These are phyloP conservation scores for Pyrgilauda ruficollis DNA, from an alignment of 2,113 vertebrate genomes.

Conservation along the genomic window DNA sequence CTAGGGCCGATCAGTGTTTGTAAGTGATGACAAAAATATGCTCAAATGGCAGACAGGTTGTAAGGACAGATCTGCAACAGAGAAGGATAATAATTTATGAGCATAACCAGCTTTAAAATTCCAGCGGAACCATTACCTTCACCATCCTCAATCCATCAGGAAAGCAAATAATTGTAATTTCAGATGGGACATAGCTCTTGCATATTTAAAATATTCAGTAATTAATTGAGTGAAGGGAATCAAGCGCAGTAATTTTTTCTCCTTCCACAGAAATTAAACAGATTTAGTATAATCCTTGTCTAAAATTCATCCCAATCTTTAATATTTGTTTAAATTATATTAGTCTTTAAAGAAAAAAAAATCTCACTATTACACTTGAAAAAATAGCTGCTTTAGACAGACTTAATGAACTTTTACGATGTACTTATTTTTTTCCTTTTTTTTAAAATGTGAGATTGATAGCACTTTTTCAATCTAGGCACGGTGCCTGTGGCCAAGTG, in stretches of 20 bases:
- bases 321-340: conserved; percentile 4
- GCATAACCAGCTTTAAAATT: conserved; percentile 52
- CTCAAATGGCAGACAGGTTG: background rate
- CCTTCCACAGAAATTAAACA: background rate
- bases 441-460: background rate
- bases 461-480: background rate
- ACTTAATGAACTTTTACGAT: background rate
- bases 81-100: background rate
- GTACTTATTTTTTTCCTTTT: background rate
- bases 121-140: background rate
- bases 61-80: conserved; percentile 16
- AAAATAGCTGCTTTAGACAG: background rate
- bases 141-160: background rate
- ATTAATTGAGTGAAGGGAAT: background rate
- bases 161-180: background rate
- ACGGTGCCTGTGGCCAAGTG: background rate
- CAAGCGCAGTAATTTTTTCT: background rate
- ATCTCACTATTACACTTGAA: background rate
- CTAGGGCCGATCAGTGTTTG: background rate
- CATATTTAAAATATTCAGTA: background rate
- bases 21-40: conserved; percentile 45
- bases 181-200: background rate
- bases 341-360: background rate
- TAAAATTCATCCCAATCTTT: background rate
- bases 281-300: background rate